These are phyloP conservation scores for Forbesichthys agassizii DNA, from an alignment of 2,113 vertebrate species.

Conservation along the genomic window DNA sequence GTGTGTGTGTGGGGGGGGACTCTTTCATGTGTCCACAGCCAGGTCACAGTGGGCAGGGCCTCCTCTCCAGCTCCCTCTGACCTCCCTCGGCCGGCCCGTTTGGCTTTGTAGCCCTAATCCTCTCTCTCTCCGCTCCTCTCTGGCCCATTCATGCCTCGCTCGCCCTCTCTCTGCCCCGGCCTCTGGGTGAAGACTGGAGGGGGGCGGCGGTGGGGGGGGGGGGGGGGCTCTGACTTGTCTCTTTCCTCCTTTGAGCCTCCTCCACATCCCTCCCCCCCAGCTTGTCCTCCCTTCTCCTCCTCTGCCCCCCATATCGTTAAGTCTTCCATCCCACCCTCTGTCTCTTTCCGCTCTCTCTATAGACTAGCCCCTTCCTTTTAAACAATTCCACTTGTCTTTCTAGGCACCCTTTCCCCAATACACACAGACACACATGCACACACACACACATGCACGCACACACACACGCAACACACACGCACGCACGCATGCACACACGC, in stretches of 20 bases:
- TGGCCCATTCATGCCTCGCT: slow-evolving; percentile 55
- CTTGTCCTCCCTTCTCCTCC: slow-evolving; percentile 72
- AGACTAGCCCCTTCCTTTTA: too few relatives aligned
- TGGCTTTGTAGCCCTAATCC: slow-evolving; percentile 83
- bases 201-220: slow-evolving; percentile 16
- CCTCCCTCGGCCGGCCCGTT: slow-evolving; percentile 80
- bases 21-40: slow-evolving; percentile 80
- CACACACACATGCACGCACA: too few relatives aligned
- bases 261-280: slow-evolving; percentile 45
- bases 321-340: slow-evolving; percentile 39
- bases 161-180: slow-evolving; percentile 66
- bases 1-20: slow-evolving; percentile 19
- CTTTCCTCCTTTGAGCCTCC: slow-evolving; percentile 59
- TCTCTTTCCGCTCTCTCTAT: too few relatives aligned
- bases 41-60: slow-evolving; percentile 77
- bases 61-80: slow-evolving; percentile 73
- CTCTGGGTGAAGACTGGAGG: slow-evolving; percentile 40
- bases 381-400: too few relatives aligned
- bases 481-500: too few relatives aligned
- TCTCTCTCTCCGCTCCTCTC: slow-evolving; percentile 28
- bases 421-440: too few relatives aligned
- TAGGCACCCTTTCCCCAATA: too few relatives aligned
- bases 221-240: slow-evolving; percentile 82
- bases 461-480: too few relatives aligned
- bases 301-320: slow-evolving; percentile 75